Percentiles rank a stretch among this genome's conserved stretches.
Conservation (phyloP, 2,888 invertebrate genomes). For the Norana najaformis region DNA sequence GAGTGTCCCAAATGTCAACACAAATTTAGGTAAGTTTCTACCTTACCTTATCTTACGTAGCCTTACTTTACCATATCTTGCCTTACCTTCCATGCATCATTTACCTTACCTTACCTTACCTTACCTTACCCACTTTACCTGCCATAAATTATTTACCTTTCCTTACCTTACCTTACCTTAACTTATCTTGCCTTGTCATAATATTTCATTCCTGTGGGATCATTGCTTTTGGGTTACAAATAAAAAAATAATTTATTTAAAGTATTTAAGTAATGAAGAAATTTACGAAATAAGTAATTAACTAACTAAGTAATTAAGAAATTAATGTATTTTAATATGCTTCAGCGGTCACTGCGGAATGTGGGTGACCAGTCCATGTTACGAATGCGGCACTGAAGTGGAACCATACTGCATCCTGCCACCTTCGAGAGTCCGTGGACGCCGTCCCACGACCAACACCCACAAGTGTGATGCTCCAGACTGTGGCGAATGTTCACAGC, state of each 20-base stretch:
- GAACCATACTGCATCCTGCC: constrained; percentile 41
- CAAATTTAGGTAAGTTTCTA: constrained; percentile 44
- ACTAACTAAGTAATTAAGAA: too few species aligned
- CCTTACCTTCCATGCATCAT: too few species aligned
- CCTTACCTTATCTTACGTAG: too few species aligned
- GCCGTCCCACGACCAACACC: background rate
- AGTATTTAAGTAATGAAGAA: too few species aligned
- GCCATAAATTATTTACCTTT: background rate
- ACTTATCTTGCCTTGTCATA: too few species aligned
- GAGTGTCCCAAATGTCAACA: constrained; percentile 46
- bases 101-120: background rate
- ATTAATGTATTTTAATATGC: too few species aligned
- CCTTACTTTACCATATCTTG: background rate
- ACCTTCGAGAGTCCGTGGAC: constrained; percentile 18
- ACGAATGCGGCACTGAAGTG: constrained; percentile 36
- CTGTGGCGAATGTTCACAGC: background rate
- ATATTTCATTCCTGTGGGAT: too few species aligned
- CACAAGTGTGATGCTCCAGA: constrained; percentile 20
- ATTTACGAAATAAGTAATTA: too few species aligned
- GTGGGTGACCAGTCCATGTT: constrained; percentile 41
- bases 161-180: background rate
- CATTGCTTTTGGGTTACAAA: too few species aligned
- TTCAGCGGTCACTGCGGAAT: constrained; percentile 34
- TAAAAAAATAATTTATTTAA: too few species aligned
- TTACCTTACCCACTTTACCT: background rate